Evolutionary conservation across 1,140 invertebrate genomes (phyloP).

Genomic region (Nylanderia fulva): DNA sequence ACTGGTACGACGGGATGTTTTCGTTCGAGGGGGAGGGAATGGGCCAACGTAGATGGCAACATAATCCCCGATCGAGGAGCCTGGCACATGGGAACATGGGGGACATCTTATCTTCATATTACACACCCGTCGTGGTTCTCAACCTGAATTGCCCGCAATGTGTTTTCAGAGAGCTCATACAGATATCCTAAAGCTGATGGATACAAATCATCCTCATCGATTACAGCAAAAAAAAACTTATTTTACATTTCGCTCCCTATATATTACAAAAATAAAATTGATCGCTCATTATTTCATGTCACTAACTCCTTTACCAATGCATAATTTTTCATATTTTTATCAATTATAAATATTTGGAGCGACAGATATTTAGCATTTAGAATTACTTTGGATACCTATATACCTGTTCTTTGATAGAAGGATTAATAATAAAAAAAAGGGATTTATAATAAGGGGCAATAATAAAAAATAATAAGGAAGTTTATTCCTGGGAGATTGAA

Average conservation of each 20-base stretch:
- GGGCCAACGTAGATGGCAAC: constrained; percentile 78
- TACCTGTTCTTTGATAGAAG: no score
- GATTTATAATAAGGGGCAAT: no score
- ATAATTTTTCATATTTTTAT: no score
- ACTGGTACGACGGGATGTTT: constrained; percentile 79
- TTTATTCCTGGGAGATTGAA: background rate
- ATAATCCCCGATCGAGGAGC: constrained; percentile 83
- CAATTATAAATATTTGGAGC: no score
- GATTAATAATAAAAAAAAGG: background rate
- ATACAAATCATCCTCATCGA: constrained; percentile 17
- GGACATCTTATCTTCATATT: constrained; percentile 85
- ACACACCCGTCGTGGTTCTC: constrained; percentile 78
- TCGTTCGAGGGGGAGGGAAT: constrained; percentile 76
- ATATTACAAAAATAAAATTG: background rate
- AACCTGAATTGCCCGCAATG: constrained; percentile 60
- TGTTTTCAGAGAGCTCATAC: background rate
- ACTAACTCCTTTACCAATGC: no score
- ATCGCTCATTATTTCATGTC: background rate
- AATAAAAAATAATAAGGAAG: background rate
- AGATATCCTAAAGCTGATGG: background rate
- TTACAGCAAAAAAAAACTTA: background rate
- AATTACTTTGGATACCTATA: no score
- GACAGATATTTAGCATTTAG: no score
- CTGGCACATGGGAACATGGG: constrained; percentile 78
- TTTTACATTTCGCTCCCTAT: background rate